phyloP scores from a whole-genome alignment of 1,140 invertebrate genomes.

The Paralvinella palmiformis region DNA sequence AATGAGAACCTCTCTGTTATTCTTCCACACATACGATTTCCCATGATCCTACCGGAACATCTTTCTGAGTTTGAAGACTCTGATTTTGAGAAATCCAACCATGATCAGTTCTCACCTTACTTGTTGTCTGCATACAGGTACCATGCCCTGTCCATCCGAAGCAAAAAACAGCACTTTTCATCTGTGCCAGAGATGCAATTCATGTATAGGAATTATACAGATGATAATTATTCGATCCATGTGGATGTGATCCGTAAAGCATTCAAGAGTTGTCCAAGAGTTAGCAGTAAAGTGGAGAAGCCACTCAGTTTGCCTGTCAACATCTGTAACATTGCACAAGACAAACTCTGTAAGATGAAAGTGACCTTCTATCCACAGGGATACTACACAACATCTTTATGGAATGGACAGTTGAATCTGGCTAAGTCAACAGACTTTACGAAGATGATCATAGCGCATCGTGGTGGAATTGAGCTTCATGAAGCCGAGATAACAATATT shows the following conservation, averaged over 20 bases:
- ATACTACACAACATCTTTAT: slow-evolving; percentile 15
- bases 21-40: slow-evolving; percentile 37
- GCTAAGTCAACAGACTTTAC: slow-evolving; percentile 14
- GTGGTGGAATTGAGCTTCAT: slow-evolving; percentile 13
- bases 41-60: slow-evolving; percentile 36
- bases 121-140: slow-evolving; percentile 14
- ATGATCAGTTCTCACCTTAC: slow-evolving; percentile 8
- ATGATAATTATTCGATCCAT: slow-evolving; percentile 15
- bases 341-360: slow-evolving; percentile 18
- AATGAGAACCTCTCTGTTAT: slow-evolving; percentile 32
- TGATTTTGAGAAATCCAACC: not conserved
- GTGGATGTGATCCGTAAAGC: slow-evolving; percentile 13
- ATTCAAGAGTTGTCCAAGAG: slow-evolving; percentile 14
- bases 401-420: slow-evolving; percentile 18
- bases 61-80: slow-evolving; percentile 25
- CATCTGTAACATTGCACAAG: slow-evolving; percentile 13
- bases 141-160: slow-evolving; percentile 11
- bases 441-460: slow-evolving; percentile 12
- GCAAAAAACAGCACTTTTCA: not conserved
- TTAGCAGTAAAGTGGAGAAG: slow-evolving; percentile 13
- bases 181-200: slow-evolving; percentile 5
- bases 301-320: slow-evolving; percentile 16
- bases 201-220: slow-evolving; percentile 17
- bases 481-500: slow-evolving; percentile 11
- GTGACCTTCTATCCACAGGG: slow-evolving; percentile 12